A percentile compares a stretch with the other conserved stretches of the same genome.
These are phyloP conservation scores for Cryptotis parvus DNA, from an alignment of 2,113 vertebrate genomes.

Conservation along the genomic window DNA sequence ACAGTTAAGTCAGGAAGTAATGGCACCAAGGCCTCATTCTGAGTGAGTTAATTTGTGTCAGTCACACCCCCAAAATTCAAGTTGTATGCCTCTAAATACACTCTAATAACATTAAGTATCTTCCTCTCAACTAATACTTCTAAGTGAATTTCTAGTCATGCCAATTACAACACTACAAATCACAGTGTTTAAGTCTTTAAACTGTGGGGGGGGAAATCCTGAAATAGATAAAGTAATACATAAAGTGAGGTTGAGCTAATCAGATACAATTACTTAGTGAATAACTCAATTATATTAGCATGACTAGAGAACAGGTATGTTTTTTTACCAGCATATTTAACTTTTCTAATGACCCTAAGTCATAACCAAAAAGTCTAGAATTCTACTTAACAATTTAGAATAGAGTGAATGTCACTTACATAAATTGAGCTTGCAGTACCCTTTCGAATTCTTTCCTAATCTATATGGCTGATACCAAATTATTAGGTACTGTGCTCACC, in stretches of 20 bases:
- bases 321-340: background rate
- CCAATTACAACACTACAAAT: no score
- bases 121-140: background rate
- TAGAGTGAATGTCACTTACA: background rate
- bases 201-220: no score
- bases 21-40: conserved; percentile 8
- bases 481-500: background rate
- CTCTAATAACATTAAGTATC: background rate
- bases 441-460: background rate
- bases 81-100: background rate
- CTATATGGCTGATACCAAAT: background rate
- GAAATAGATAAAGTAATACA: background rate
- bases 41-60: conserved; percentile 6
- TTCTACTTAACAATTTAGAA: background rate
- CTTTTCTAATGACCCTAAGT: conserved; percentile 3
- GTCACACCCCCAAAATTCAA: conserved; percentile 27
- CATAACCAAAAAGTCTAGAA: background rate
- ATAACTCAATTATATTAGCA: conserved; percentile 40
- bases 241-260: conserved; percentile 35
- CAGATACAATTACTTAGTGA: conserved; percentile 12
- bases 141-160: conserved; percentile 15
- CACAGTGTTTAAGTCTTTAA: no score
- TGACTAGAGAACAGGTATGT: background rate
- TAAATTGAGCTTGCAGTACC: background rate
- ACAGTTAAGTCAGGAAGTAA: conserved; percentile 1